A percentile compares a stretch with the other conserved stretches of the same genome.
Evolutionary conservation across 53 echinoderm and acorn worm species (phyloP).

Genomic region (Arbacia lixula): DNA sequence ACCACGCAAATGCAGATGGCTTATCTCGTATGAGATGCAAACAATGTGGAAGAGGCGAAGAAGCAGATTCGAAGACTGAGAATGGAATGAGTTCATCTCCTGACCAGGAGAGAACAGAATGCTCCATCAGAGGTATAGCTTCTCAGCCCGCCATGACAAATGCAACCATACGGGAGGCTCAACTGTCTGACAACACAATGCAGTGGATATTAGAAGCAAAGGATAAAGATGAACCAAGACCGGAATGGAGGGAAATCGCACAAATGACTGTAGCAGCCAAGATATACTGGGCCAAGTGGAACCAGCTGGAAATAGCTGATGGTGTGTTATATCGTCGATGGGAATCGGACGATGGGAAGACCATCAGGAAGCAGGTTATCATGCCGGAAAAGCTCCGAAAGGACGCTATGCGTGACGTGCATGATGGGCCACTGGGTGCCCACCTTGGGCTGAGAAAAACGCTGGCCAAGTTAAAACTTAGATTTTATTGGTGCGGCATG

Average conservation of each 20-base stretch:
- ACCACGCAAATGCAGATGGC: conserved; percentile 28
- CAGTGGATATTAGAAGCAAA: conserved; percentile 36
- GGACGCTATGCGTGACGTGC: conserved; percentile 35
- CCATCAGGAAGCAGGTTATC: conserved; percentile 34
- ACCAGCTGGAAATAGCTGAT: conserved; percentile 28
- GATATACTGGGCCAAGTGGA: conserved; percentile 62
- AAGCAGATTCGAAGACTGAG: not conserved
- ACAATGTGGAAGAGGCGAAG: conserved; percentile 26
- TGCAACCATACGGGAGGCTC: not conserved
- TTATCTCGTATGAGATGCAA: conserved; percentile 26
- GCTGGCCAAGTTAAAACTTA: conserved; percentile 22
- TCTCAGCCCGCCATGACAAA: conserved; percentile 9
- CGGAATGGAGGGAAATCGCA: conserved; percentile 34
- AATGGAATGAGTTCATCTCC: not conserved
- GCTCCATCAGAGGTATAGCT: not conserved
- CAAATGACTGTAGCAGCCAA: conserved; percentile 19
- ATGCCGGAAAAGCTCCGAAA: conserved; percentile 30
- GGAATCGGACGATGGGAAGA: conserved; percentile 62
- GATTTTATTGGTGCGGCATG: conserved; percentile 61
- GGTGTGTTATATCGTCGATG: conserved; percentile 49
- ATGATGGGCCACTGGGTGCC: conserved; percentile 49
- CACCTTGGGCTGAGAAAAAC: conserved; percentile 66
- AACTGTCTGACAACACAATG: conserved; percentile 11
- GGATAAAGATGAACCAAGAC: conserved; percentile 17
- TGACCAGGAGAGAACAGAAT: not conserved